Evolutionary conservation across 2,113 vertebrate genomes (phyloP), one percentile per base, ranked within the genome.

Genomic region (Ciconia maguari): DNA sequence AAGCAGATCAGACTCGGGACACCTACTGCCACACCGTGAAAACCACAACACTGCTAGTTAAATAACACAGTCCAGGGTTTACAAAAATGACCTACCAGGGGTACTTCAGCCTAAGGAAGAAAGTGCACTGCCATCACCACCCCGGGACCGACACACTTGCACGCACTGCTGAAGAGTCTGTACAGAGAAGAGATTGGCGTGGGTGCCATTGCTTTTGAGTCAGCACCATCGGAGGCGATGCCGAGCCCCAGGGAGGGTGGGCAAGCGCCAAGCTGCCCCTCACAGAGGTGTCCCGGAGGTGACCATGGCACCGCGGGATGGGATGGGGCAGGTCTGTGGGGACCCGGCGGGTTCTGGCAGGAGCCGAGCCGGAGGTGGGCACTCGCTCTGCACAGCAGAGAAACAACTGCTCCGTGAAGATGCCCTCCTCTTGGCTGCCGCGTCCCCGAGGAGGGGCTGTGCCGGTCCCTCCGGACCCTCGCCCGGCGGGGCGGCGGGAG

Each of bases 41-140:
- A 97, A 96, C 97, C 98, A 97, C 97, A 96, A 95, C 97, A 93
- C 95, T 42, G 97, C 97, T 71, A 58, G 87, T 85, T 34, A 94
- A 92, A 95, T 36, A 96, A 95, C 94, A 97, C 89, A 93, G 98
- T 94, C 93, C 96, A 75, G 94, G 91, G 95, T 77, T 75, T 49
- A 97, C 75, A 58, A 22, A 66, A 64, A 69, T 25, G 26, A 83
- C 92, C 96, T n/a, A 87, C 90, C 96, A 65, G 93, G 97, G 89
- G 97, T 41, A 79, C 97, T 95, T 82, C 97, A 96, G 75, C 96
- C 94, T 25, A 26, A 52, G 97, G 96, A 94, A 89, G 97, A 93
- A 91, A 96, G 96, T 58, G 97, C 98, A 93, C 94, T 84, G 96
- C 34, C 94, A 57, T 13, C 71, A 12, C 83, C 30, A 20, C 93